Evolutionary conservation across 2,797 vertebrate genomes (phyloP), one percentile per base, ranked within the genome.

Genomic region (Anolis apletophallus): DNA sequence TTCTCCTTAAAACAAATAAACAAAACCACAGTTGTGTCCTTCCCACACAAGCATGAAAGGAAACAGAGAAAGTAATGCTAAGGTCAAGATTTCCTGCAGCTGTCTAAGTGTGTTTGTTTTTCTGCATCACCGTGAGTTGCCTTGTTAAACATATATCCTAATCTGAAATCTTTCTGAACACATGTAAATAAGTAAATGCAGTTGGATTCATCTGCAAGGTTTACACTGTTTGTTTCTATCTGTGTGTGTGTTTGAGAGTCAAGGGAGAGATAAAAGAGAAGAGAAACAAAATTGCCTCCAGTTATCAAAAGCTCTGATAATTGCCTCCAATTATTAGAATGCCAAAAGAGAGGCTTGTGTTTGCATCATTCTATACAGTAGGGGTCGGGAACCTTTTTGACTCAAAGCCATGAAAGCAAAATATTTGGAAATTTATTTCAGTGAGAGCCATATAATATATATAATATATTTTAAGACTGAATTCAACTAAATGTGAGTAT

Each of bases 21-120:
- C 50, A 32, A 67, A 69, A 54, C 50, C 29, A 40, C 72, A 32
- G 3, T 5, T 50, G 29, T 36, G 46, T 34, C 68, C 85, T 90
- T 88, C 77, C n/a, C 69, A 10, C 40, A 79, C 89, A 88, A 87
- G 0, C 16, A 87, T 50, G 11, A 88, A 79, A 86, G 59, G 82
- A 83, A 0, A 0, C 36, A 6, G 11, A 34, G 50, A 84, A 74
- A 54, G 46, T 17, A 52, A n/a, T 81, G 54, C 19, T 52, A 50
- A 81, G 54, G 55, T 80, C 14, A 90, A 78, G 83, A 85, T 82
- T 3, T 64, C 7, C 32, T 89, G 23, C 50, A 77, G 80, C 52
- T 64, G 21, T 17, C 23, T 64, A n/a, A 13, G 2, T 54, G 32
- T 75, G 26, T 83, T 34, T 40, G 2, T 0, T 5, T 0, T 85